Conservation (phyloP, 2,797 vertebrate species). For the Coluber constrictor region DNA sequence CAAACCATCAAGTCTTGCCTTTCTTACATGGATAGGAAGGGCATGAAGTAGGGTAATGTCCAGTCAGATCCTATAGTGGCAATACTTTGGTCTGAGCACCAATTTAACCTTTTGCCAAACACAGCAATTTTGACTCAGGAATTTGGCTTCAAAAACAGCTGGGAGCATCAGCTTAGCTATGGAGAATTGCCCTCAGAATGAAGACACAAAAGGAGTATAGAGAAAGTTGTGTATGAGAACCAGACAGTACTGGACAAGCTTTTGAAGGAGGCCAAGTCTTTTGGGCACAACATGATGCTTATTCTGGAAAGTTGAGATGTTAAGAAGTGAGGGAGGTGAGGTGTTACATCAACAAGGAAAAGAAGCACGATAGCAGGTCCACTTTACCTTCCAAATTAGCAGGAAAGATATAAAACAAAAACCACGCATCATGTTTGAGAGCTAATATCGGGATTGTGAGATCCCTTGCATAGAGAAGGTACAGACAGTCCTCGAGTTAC, state of each 20-base stretch:
- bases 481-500: neutral
- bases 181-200: neutral
- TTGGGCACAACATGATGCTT: neutral
- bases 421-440: neutral
- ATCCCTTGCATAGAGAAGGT: neutral
- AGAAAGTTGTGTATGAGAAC: neutral
- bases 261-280: neutral
- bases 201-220: neutral
- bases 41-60: neutral
- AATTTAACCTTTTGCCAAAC: neutral
- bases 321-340: neutral
- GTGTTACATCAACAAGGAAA: neutral
- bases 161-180: neutral
- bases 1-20: neutral
- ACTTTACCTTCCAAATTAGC: neutral
- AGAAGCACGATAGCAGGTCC: neutral
- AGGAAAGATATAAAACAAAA: neutral
- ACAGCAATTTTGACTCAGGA: neutral
- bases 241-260: neutral
- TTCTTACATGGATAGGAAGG: neutral
- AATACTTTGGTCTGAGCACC: neutral
- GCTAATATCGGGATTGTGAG: neutral
- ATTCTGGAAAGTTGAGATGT: neutral
- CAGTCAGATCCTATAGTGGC: neutral
- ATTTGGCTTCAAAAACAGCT: neutral